Conservation (phyloP, 2,888 invertebrate genomes). For the Strigamia crassipes region DNA sequence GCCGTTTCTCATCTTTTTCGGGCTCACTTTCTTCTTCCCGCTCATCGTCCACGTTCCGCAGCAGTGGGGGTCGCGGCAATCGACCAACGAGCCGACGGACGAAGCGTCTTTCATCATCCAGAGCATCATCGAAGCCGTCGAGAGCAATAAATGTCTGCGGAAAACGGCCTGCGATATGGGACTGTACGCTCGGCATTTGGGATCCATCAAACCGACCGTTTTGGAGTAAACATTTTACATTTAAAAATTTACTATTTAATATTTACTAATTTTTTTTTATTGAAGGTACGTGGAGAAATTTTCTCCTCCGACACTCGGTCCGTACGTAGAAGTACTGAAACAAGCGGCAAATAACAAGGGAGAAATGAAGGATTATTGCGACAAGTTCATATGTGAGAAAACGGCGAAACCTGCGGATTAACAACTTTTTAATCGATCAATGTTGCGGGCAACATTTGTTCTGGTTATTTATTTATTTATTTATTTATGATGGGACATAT, state of each 20-base stretch:
- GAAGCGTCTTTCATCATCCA: slow-evolving; percentile 28
- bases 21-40: slow-evolving; percentile 33
- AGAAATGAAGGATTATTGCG: background rate
- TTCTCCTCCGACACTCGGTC: background rate
- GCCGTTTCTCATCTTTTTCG: slow-evolving; percentile 27
- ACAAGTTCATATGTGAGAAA: background rate
- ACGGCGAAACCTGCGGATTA: background rate
- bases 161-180: slow-evolving; percentile 23
- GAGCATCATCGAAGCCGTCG: background rate
- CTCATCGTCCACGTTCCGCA: slow-evolving; percentile 16
- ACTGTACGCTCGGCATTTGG: slow-evolving; percentile 15
- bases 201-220: background rate
- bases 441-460: background rate
- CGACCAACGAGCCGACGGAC: slow-evolving; percentile 3
- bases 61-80: background rate
- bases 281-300: slow-evolving; percentile 2
- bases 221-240: background rate
- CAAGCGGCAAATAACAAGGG: background rate
- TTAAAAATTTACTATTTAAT: too few relatives aligned
- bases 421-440: background rate
- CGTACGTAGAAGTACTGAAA: background rate
- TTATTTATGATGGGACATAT: background rate
- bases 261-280: background rate
- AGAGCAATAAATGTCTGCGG: slow-evolving; percentile 9
- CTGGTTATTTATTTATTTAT: background rate